phyloP scores from a whole-genome alignment of 2,888 invertebrate genomes.

The Drosophila colorata region DNA sequence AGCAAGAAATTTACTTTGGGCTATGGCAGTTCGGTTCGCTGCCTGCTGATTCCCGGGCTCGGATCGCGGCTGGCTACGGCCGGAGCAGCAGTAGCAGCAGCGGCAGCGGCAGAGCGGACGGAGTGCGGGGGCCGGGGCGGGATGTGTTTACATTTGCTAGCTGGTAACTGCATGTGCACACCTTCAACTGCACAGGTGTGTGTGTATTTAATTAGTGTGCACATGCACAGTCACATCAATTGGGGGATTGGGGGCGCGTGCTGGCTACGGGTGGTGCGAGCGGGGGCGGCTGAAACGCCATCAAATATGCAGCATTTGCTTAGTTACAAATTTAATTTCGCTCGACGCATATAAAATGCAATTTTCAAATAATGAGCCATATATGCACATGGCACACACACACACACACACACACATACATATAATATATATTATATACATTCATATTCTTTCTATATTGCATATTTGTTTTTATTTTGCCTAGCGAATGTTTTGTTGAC shows the following conservation, averaged over 20 bases:
- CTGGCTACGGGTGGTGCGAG: background rate
- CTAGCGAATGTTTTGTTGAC: background rate
- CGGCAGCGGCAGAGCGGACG: too few relatives aligned
- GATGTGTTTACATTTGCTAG: conserved; percentile 65
- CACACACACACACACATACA: background rate
- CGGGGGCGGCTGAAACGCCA: conserved; percentile 24
- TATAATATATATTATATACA: background rate
- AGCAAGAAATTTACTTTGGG: conserved; percentile 77
- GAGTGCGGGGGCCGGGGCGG: conserved; percentile 1
- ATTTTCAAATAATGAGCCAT: conserved; percentile 49
- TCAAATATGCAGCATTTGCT: conserved; percentile 78
- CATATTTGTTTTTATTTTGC: conserved; percentile 17
- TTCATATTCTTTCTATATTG: too few relatives aligned
- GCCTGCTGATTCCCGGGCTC: conserved; percentile 17
- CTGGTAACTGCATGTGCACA: conserved; percentile 48
- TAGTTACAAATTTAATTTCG: conserved; percentile 73
- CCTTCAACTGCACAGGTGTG: conserved; percentile 16
- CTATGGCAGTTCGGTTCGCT: conserved; percentile 56
- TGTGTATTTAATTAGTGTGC: conserved; percentile 69
- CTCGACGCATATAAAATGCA: conserved; percentile 43
- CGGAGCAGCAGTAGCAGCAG: too few relatives aligned
- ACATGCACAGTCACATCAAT: conserved; percentile 51
- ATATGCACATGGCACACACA: background rate
- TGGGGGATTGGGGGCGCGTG: background rate
- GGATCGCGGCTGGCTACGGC: conserved; percentile 8